phyloP scores from a whole-genome alignment of 2,888 invertebrate species.

The Cryptocheilus praepositus region DNA sequence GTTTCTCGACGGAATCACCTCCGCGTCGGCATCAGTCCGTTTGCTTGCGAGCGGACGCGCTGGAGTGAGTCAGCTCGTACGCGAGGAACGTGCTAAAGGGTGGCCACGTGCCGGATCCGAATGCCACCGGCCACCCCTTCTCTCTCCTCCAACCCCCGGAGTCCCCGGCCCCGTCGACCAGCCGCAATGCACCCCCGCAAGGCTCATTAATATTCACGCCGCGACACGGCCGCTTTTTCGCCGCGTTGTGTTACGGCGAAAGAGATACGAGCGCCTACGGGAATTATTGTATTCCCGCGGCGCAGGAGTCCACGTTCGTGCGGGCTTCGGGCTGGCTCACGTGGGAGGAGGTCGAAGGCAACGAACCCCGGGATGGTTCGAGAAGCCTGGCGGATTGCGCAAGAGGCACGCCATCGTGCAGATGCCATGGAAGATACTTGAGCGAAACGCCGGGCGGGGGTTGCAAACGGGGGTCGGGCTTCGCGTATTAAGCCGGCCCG shows the following conservation, averaged over 20 bases:
- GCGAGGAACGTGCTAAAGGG: slow-evolving; percentile 51
- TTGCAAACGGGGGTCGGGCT: slow-evolving; percentile 38
- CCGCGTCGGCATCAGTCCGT: slow-evolving; percentile 36
- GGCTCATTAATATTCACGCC: slow-evolving; percentile 70
- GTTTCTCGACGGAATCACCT: not conserved
- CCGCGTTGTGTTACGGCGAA: slow-evolving; percentile 64
- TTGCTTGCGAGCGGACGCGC: slow-evolving; percentile 50
- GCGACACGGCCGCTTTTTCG: slow-evolving; percentile 69
- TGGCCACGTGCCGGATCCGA: slow-evolving; percentile 57
- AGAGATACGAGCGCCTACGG: slow-evolving; percentile 67
- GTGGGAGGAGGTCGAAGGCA: slow-evolving; percentile 23
- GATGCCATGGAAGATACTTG: slow-evolving; percentile 48
- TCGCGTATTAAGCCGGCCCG: slow-evolving; percentile 64
- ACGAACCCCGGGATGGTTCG: slow-evolving; percentile 13
- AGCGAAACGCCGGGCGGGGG: slow-evolving; percentile 41
- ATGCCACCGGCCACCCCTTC: slow-evolving; percentile 32
- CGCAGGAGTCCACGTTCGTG: slow-evolving; percentile 35
- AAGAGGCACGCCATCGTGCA: slow-evolving; percentile 44
- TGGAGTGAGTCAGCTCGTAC: slow-evolving; percentile 50
- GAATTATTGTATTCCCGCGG: slow-evolving; percentile 65
- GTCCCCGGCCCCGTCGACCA: slow-evolving; percentile 20
- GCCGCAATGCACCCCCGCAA: slow-evolving; percentile 52
- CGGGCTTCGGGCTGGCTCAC: slow-evolving; percentile 29
- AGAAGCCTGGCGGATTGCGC: slow-evolving; percentile 29
- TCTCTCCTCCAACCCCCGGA: slow-evolving; percentile 20